Base-by-base conservation (phyloP, 2,113 vertebrate genomes). In the Cynopterus brachyotis region DNA sequence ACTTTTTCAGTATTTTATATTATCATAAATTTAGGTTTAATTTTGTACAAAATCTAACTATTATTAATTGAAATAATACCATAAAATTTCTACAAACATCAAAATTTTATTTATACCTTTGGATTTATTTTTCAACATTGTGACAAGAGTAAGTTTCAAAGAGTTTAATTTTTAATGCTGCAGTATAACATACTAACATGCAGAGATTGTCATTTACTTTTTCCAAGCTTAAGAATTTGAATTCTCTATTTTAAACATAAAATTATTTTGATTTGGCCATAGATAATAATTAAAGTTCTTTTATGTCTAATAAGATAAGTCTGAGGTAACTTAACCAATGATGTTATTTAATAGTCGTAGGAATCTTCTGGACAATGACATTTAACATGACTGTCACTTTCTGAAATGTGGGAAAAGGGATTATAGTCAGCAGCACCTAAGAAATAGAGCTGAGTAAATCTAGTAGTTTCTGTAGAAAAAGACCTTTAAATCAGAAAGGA, bases 131-230 rank as follows among this genome's bases (percentile, higher is more conserved):
- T 89, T 89, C 19, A 42, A 64, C 15, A 40, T 64, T 72, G 37
- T 53, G 55, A 82, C 7, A 6, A 5, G 80, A 9, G 42, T 92
- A 32, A 81, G 24, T 69, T 53, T 60, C 26, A 75, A 82, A 67
- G 83, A 88, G 57, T 81, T 89, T n/a, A 92, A 89, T 89, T 67
- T 89, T 66, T 75, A 89, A 75, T 50, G 24, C 19, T n/a, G 4
- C 11, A 69, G 57, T 13, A 50, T 50, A 80, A 59, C 17, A 60
- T 40, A 82, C 50, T 50, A 50, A 50, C 30, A 67, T 20, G 40
- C 24, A 70, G 70, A 64, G 1, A 83, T 72, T 88, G 6, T 70
- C 42, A 67, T 1, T 57, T 57, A 62, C 66, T 90, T 75, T 57
- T 69, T 30, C 57, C 9, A 67, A 37, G 35, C 10, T 94, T 37